phyloP scores from a whole-genome alignment of 2,797 vertebrate species.

The Ctenopoma multispine region DNA sequence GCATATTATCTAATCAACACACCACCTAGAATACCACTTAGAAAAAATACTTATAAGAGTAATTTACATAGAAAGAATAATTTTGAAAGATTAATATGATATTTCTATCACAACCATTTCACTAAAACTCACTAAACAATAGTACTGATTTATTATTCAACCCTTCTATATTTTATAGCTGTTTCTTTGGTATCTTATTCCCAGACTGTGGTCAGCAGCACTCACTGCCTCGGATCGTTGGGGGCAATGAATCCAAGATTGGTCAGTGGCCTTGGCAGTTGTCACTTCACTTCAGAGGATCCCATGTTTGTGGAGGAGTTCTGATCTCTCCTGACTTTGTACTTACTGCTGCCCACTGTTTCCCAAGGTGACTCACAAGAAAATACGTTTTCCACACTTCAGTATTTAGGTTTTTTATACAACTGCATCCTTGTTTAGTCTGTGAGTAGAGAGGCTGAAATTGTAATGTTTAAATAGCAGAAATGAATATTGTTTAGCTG shows the following conservation, averaged over 20 bases:
- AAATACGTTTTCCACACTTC: neutral
- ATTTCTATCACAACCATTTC: neutral
- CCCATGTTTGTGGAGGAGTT: slow-evolving; percentile 88
- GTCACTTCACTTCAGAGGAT: slow-evolving; percentile 83
- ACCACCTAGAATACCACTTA: too few species aligned
- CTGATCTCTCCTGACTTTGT: slow-evolving; percentile 89
- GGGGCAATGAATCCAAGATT: slow-evolving; percentile 80
- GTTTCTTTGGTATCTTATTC: slow-evolving; percentile 20
- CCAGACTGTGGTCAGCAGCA: slow-evolving; percentile 88
- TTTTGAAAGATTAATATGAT: neutral
- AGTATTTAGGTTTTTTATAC: neutral
- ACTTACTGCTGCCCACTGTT: slow-evolving; percentile 92
- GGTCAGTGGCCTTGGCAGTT: slow-evolving; percentile 94
- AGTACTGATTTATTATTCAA: neutral
- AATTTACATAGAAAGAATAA: too few species aligned
- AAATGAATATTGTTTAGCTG: neutral
- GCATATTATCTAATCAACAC: too few species aligned
- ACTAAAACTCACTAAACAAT: neutral
- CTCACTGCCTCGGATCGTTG: slow-evolving; percentile 87
- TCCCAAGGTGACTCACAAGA: slow-evolving; percentile 84
- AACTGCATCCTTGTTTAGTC: neutral
- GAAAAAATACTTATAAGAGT: too few species aligned
- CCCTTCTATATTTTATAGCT: neutral
- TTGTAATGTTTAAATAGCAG: neutral
- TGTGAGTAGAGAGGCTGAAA: neutral